These are phyloP conservation scores for Actinia equina DNA, from an alignment of 64 coral and sea anemone genomes.

Conservation along the genomic window DNA sequence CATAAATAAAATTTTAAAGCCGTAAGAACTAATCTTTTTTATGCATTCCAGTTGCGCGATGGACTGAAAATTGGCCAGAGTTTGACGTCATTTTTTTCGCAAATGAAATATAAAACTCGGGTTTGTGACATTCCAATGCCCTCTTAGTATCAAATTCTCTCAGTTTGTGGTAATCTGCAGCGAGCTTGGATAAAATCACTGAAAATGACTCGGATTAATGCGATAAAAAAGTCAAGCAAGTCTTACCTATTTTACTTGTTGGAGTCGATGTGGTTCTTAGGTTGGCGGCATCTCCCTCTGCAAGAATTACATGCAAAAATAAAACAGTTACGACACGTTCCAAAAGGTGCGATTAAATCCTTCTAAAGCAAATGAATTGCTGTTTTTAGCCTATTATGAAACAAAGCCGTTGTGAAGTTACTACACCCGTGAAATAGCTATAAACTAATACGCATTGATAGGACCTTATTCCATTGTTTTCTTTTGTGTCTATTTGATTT, in stretches of 20 bases:
- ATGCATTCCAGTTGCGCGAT: no score
- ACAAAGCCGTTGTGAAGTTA: no score
- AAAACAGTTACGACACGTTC: background rate
- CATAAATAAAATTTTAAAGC: no score
- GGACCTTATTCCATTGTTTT: no score
- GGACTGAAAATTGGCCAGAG: no score
- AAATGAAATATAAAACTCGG: background rate
- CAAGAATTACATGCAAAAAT: background rate
- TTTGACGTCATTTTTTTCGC: background rate
- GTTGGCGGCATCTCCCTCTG: background rate
- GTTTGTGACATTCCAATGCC: background rate
- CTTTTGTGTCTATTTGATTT: no score
- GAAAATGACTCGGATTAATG: constrained; percentile 2
- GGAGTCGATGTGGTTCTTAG: constrained; percentile 1
- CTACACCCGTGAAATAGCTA: no score
- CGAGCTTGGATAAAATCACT: background rate
- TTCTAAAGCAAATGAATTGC: background rate
- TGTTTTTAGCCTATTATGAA: no score
- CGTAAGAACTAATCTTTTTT: no score
- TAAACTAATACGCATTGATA: no score
- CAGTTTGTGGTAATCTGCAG: background rate
- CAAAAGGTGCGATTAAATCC: background rate
- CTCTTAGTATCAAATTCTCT: background rate
- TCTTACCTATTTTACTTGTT: constrained; percentile 6
- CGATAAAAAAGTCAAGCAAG: constrained; percentile 21